These are phyloP conservation scores for Halcyon leucocephala DNA, from an alignment of 2,797 vertebrate species.

Conservation along the genomic window DNA sequence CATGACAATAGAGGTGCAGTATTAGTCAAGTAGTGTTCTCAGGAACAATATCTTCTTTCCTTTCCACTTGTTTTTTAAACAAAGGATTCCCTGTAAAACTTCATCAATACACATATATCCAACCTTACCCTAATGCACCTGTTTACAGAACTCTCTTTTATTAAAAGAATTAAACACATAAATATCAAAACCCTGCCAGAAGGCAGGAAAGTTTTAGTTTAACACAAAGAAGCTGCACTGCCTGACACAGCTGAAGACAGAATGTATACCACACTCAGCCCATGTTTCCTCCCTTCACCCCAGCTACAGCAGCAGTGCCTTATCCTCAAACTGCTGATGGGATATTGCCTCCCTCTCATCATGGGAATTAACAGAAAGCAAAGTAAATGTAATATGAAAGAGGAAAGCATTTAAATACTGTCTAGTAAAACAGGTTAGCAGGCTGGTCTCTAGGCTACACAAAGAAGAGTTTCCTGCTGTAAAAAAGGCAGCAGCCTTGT, in stretches of 20 bases:
- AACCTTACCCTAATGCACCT: not conserved
- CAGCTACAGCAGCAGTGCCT: not conserved
- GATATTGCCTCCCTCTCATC: not conserved
- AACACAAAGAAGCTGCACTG: not conserved
- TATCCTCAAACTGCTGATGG: not conserved
- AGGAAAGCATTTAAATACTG: not conserved
- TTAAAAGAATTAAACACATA: not conserved
- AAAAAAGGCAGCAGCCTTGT: not conserved
- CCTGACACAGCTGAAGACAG: not conserved
- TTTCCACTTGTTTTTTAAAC: not conserved
- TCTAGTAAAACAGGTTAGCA: not conserved
- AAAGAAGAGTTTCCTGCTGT: not conserved
- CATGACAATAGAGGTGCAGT: not conserved
- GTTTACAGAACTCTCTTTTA: not conserved
- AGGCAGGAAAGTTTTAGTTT: not conserved
- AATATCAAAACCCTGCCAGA: not conserved
- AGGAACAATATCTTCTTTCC: not conserved
- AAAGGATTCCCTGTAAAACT: not conserved
- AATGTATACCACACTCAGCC: rapidly evolving
- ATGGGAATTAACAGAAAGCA: not conserved
- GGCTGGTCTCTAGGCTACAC: not conserved
- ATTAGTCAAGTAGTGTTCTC: rapidly evolving
- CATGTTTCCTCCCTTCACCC: not conserved
- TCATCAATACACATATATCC: not conserved
- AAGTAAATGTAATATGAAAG: not conserved